These are phyloP conservation scores for Odiellus spinosus DNA, from an alignment of 2,888 invertebrate genomes.

Conservation along the genomic window DNA sequence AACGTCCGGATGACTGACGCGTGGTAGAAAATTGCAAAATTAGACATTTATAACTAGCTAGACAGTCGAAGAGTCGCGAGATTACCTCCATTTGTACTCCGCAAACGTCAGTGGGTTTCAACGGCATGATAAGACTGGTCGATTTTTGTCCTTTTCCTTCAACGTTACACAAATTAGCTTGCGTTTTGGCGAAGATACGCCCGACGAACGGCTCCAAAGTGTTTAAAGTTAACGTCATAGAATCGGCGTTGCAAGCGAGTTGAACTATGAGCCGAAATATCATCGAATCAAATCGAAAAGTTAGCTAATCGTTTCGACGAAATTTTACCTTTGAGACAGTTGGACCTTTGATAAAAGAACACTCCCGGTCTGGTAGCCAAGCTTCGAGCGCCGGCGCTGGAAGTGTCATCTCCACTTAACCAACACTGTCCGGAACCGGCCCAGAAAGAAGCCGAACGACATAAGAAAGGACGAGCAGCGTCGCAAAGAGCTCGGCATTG, in stretches of 20 bases:
- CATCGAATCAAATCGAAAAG: too few species aligned
- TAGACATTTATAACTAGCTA: neutral
- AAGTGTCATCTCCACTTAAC: constrained; percentile 24
- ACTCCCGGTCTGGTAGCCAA: constrained; percentile 20
- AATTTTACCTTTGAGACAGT: constrained; percentile 26
- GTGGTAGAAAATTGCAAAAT: constrained; percentile 16
- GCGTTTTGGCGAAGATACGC: constrained; percentile 22
- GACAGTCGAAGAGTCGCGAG: constrained; percentile 9
- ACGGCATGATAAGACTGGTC: constrained; percentile 19
- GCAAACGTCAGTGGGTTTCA: constrained; percentile 15
- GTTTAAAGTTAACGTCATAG: constrained; percentile 24
- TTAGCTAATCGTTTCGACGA: neutral
- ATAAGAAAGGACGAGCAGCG: constrained; percentile 24
- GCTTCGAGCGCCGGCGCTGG: constrained; percentile 19
- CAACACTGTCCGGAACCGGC: constrained; percentile 22
- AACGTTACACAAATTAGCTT: constrained; percentile 22
- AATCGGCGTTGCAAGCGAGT: constrained; percentile 23
- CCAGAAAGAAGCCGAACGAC: constrained; percentile 27
- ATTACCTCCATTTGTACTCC: constrained; percentile 21
- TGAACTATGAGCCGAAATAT: constrained; percentile 20
- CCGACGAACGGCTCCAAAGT: constrained; percentile 24
- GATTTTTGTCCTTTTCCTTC: constrained; percentile 20
- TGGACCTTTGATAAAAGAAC: constrained; percentile 22
- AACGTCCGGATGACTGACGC: constrained; percentile 19
- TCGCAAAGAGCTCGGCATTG: constrained; percentile 28